phyloP scores from a whole-genome alignment of 2,797 vertebrate genomes.

The Clarias laeviceps region DNA sequence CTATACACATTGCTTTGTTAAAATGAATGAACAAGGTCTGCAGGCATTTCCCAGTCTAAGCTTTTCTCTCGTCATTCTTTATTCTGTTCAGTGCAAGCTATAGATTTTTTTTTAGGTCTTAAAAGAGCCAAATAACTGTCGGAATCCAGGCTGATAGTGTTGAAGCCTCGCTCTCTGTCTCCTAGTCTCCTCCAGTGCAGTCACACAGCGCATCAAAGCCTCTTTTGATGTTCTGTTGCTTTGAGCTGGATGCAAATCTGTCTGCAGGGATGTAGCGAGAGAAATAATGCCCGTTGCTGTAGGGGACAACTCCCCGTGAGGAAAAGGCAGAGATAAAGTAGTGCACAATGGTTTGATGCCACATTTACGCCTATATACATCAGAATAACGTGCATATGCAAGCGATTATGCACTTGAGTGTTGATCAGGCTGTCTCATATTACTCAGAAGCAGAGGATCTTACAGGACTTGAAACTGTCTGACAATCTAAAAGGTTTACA shows the following conservation, averaged over 20 bases:
- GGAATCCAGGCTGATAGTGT: conserved; percentile 26
- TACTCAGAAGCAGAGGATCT: background rate
- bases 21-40: conserved; percentile 27
- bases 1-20: conserved; percentile 20
- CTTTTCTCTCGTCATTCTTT: conserved; percentile 14
- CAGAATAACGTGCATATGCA: background rate
- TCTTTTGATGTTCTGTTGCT: conserved; percentile 59
- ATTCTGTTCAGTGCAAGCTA: conserved; percentile 6
- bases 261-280: conserved; percentile 47
- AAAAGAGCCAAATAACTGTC: conserved; percentile 43
- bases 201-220: conserved; percentile 49
- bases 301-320: background rate
- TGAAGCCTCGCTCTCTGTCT: conserved; percentile 29
- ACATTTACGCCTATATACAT: conserved; percentile 35
- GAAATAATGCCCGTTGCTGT: conserved; percentile 35
- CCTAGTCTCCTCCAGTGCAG: conserved; percentile 27
- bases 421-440: background rate
- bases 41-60: conserved; percentile 31
- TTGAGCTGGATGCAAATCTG: conserved; percentile 70
- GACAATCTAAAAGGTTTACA: conserved; percentile 41
- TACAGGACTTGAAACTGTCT: conserved; percentile 28
- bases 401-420: background rate
- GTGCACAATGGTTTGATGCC: conserved; percentile 27
- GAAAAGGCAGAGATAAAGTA: conserved; percentile 2
- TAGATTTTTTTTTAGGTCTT: conserved; percentile 38